A percentile compares a stretch with the other conserved stretches of the same genome.
phyloP scores from a whole-genome alignment of 2,797 vertebrate species.

The Uromys caudimaculatus region DNA sequence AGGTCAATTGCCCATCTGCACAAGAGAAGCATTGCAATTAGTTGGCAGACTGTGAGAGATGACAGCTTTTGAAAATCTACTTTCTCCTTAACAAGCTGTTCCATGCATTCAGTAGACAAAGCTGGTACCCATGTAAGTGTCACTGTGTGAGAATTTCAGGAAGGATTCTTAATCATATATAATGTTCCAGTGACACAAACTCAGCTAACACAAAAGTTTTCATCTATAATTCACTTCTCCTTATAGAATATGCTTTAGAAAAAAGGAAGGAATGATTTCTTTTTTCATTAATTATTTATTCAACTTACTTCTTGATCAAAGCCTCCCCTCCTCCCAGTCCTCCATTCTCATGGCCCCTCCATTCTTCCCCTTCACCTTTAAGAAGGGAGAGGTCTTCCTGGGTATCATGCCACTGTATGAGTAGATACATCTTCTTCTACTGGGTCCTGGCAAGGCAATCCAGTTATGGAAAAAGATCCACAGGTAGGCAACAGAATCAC shows the following conservation, averaged over 20 bases:
- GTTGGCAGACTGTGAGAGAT: background rate
- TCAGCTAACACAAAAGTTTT: background rate
- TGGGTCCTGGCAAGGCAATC: background rate
- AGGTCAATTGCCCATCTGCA: slow-evolving; percentile 60
- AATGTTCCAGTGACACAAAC: background rate
- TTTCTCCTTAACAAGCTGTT: slow-evolving; percentile 42
- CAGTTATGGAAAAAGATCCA: background rate
- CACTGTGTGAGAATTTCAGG: background rate
- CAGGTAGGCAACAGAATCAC: background rate
- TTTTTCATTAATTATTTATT: background rate
- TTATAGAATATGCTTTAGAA: background rate
- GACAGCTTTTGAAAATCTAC: slow-evolving; percentile 2
- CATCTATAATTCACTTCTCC: background rate
- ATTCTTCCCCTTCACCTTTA: background rate
- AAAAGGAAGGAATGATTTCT: background rate
- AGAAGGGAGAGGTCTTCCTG: background rate
- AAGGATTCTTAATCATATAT: background rate
- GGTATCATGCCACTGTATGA: background rate
- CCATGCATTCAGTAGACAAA: slow-evolving; percentile 19
- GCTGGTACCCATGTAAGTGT: slow-evolving; percentile 19
- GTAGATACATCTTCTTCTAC: background rate
- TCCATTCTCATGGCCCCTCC: background rate
- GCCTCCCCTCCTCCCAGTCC: background rate
- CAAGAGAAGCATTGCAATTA: background rate
- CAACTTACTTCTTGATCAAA: background rate